phyloP scores from a whole-genome alignment of 2,797 vertebrate genomes.

The Cyprinella venusta region DNA sequence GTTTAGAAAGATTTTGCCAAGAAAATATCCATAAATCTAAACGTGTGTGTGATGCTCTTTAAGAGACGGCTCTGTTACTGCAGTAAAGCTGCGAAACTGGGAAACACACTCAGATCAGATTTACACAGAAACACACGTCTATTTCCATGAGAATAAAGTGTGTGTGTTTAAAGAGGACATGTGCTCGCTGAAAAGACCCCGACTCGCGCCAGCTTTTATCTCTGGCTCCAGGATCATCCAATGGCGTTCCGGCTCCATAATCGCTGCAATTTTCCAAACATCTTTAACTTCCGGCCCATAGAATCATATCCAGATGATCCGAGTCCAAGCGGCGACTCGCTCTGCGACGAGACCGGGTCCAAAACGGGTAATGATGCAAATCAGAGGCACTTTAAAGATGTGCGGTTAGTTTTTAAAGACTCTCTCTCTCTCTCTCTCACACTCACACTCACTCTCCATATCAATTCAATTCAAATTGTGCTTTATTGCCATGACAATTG shows the following conservation, averaged over 20 bases:
- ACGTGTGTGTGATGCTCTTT: neutral
- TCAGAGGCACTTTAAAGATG: conserved; percentile 76
- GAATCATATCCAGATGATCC: conserved; percentile 75
- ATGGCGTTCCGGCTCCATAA: conserved; percentile 87
- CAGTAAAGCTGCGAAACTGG: conserved; percentile 33
- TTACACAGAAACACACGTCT: conserved; percentile 73
- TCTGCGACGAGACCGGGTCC: conserved; percentile 77
- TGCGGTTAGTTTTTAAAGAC: conserved; percentile 42
- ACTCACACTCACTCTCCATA: neutral
- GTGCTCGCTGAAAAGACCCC: conserved; percentile 88
- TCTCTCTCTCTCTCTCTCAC: neutral
- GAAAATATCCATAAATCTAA: neutral
- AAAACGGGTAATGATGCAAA: conserved; percentile 81
- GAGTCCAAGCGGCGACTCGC: conserved; percentile 73
- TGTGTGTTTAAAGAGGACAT: conserved; percentile 84
- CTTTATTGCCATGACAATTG: no score
- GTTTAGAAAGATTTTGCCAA: neutral
- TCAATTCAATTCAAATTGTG: neutral
- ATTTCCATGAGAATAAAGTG: conserved; percentile 89
- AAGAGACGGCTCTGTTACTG: neutral
- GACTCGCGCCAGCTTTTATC: conserved; percentile 86
- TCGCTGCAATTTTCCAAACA: conserved; percentile 82
- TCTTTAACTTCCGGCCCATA: conserved; percentile 82
- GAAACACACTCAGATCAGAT: conserved; percentile 62
- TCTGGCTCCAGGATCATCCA: conserved; percentile 83